These are phyloP conservation scores for Nasonia giraulti DNA, from an alignment of 1,140 invertebrate genomes.

Conservation along the genomic window DNA sequence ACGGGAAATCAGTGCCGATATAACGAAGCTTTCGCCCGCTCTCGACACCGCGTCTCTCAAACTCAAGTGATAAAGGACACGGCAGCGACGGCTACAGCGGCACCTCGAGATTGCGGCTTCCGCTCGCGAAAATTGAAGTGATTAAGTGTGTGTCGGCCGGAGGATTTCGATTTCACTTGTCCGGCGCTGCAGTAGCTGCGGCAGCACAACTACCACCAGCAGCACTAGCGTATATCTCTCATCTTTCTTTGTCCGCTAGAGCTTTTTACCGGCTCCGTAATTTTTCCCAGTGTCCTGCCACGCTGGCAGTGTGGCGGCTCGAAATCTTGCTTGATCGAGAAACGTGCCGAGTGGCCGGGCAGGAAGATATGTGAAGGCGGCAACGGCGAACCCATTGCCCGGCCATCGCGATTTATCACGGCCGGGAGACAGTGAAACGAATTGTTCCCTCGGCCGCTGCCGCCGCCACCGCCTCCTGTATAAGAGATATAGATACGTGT, in stretches of 20 bases:
- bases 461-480: not conserved
- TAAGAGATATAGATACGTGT: slow-evolving; percentile 13
- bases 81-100: too few relatives aligned
- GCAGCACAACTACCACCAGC: too few relatives aligned
- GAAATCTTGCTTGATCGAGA: slow-evolving; percentile 43
- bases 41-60: not conserved
- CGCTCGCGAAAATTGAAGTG: slow-evolving; percentile 14
- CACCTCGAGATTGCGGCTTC: not conserved
- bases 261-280: not conserved
- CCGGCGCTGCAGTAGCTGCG: not conserved
- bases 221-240: slow-evolving; percentile 17
- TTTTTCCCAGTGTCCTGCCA: slow-evolving; percentile 31
- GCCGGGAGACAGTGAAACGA: slow-evolving; percentile 61
- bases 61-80: not conserved
- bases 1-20: not conserved
- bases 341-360: slow-evolving; percentile 42
- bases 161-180: slow-evolving; percentile 43
- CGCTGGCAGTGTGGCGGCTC: not conserved
- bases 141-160: slow-evolving; percentile 2
- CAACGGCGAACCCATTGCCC: slow-evolving; percentile 57
- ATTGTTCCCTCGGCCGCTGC: slow-evolving; percentile 62
- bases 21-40: not conserved
- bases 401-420: slow-evolving; percentile 66
- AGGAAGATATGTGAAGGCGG: slow-evolving; percentile 48
- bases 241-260: slow-evolving; percentile 28